Evolutionary conservation across 2,888 invertebrate genomes (phyloP).

Genomic region (Busseola fusca): DNA sequence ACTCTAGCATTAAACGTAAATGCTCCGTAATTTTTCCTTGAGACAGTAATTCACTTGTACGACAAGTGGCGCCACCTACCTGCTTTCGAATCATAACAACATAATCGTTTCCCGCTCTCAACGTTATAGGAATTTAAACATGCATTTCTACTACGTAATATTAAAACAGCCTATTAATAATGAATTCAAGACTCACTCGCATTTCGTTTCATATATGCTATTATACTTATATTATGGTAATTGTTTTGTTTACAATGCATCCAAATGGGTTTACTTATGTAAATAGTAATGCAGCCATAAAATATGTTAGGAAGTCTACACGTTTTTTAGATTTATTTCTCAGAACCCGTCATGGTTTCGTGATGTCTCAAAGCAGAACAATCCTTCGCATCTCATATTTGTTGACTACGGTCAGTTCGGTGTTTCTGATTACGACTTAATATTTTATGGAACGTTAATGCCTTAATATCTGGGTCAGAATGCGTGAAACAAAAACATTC

Average conservation of each 20-base stretch:
- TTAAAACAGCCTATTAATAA: slow-evolving; percentile 42
- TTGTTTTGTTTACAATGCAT: slow-evolving; percentile 41
- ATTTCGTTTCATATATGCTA: slow-evolving; percentile 44
- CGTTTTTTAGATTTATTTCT: slow-evolving; percentile 24
- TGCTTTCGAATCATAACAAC: slow-evolving; percentile 44
- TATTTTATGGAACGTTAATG: slow-evolving; percentile 1
- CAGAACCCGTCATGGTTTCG: background rate
- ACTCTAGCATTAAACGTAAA: slow-evolving; percentile 20
- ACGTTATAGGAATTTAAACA: slow-evolving; percentile 39
- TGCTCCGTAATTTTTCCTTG: slow-evolving; percentile 31
- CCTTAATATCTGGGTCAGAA: slow-evolving; percentile 44
- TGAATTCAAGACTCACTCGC: slow-evolving; percentile 36
- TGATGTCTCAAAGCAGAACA: background rate
- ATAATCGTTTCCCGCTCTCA: slow-evolving; percentile 56
- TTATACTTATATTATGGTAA: slow-evolving; percentile 40
- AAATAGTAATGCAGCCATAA: slow-evolving; percentile 44
- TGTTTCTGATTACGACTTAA: background rate
- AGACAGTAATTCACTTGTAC: slow-evolving; percentile 40
- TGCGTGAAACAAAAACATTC: slow-evolving; percentile 30
- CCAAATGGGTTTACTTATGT: slow-evolving; percentile 31
- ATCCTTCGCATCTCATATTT: background rate
- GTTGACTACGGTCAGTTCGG: slow-evolving; percentile 10
- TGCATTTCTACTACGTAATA: slow-evolving; percentile 52
- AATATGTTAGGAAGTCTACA: slow-evolving; percentile 26
- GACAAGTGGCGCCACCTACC: slow-evolving; percentile 49